Conservation (phyloP, 2,888 invertebrate species). For the Lithophane ornitopus region DNA sequence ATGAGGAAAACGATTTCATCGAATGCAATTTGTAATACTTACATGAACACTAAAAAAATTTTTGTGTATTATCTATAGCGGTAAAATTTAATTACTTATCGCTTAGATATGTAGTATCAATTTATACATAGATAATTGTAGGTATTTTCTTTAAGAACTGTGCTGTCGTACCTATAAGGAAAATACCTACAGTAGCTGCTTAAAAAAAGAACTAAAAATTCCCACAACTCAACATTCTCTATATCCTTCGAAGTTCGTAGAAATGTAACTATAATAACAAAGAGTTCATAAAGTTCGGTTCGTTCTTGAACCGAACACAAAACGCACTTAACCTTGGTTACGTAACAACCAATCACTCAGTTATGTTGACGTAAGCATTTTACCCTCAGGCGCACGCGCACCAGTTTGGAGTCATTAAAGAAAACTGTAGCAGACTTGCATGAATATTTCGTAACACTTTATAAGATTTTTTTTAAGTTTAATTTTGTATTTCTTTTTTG, state of each 20-base stretch:
- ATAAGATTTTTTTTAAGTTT: background rate
- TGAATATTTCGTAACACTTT: slow-evolving; percentile 31
- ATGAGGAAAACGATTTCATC: background rate
- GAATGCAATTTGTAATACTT: no score
- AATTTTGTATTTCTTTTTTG: slow-evolving; percentile 6
- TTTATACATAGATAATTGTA: background rate
- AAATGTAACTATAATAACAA: slow-evolving; percentile 47
- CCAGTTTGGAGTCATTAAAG: slow-evolving; percentile 45
- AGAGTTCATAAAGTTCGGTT: slow-evolving; percentile 35
- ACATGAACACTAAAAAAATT: background rate
- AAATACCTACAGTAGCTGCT: background rate
- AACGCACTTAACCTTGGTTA: slow-evolving; percentile 64
- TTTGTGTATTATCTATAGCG: no score
- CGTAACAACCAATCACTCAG: slow-evolving; percentile 65
- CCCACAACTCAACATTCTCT: background rate
- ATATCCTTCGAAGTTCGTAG: slow-evolving; percentile 45
- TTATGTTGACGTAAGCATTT: slow-evolving; percentile 58
- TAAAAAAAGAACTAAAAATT: background rate
- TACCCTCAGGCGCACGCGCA: slow-evolving; percentile 42
- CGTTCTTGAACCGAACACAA: slow-evolving; percentile 25
- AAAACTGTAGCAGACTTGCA: slow-evolving; percentile 56
- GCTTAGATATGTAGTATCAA: background rate
- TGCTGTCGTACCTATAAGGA: background rate
- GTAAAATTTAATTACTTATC: background rate
- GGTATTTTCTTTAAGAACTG: slow-evolving; percentile 4